Percentiles rank a stretch among this genome's conserved stretches.
Conservation (phyloP, 2,797 vertebrate species). For the Muscicapa comitata region DNA sequence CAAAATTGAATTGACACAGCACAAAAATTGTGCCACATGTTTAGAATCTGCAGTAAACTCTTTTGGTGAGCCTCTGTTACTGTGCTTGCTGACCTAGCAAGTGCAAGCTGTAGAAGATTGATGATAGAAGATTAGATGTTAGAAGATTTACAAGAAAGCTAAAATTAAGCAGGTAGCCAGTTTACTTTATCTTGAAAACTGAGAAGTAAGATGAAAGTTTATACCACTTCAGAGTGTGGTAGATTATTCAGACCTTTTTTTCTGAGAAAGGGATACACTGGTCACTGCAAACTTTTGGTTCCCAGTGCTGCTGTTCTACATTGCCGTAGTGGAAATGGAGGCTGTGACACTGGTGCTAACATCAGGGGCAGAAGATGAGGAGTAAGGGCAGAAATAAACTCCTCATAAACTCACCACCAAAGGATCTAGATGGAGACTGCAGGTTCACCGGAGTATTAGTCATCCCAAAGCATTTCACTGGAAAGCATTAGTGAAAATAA, state of each 20-base stretch:
- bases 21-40: constrained; percentile 47
- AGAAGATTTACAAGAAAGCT: constrained; percentile 33
- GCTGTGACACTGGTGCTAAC: not conserved
- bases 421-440: not conserved
- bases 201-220: not conserved
- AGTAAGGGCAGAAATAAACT: not conserved
- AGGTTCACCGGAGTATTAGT: not conserved
- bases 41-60: constrained; percentile 51
- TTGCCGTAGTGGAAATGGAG: not conserved
- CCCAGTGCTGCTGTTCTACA: not conserved
- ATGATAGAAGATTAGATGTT: no score
- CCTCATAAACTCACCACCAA: not conserved
- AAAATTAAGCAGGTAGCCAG: not conserved
- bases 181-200: constrained; percentile 36
- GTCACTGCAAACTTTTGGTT: not conserved
- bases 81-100: not conserved
- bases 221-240: not conserved
- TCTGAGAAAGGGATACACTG: not conserved
- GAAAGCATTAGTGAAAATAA: not conserved
- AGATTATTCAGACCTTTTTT: not conserved
- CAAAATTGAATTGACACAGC: constrained; percentile 30
- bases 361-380: not conserved
- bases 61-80: not conserved
- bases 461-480: not conserved
- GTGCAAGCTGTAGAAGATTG: not conserved